These are phyloP conservation scores for Epinephelus cyanopodus DNA, from an alignment of 2,113 vertebrate genomes.

Conservation along the genomic window DNA sequence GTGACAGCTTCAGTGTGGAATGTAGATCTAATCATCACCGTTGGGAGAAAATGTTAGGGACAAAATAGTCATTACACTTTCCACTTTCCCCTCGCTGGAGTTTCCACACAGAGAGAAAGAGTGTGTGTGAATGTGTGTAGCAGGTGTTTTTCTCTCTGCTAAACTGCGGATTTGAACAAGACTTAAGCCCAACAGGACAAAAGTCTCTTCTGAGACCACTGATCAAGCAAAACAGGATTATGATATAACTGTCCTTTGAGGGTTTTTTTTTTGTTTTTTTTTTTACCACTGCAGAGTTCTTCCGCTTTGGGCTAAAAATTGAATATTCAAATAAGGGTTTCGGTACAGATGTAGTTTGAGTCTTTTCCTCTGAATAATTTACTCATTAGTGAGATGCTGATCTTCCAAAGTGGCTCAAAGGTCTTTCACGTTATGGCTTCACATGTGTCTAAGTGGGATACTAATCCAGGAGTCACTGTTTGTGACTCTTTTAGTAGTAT, in stretches of 20 bases:
- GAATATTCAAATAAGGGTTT: slow-evolving; percentile 15
- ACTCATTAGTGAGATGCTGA: neutral
- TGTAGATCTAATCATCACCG: slow-evolving; percentile 45
- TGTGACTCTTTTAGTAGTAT: no score
- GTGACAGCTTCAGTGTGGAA: slow-evolving; percentile 46
- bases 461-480: neutral
- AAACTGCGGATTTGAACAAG: neutral
- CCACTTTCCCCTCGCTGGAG: slow-evolving; percentile 16
- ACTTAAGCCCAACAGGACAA: neutral
- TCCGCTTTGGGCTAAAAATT: neutral
- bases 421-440: neutral
- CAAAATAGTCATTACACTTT: slow-evolving; percentile 44
- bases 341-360: neutral
- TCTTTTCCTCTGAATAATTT: slow-evolving; percentile 14
- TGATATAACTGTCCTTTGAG: neutral
- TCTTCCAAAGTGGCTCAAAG: neutral
- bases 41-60: slow-evolving; percentile 27
- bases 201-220: neutral
- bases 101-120: neutral
- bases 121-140: neutral
- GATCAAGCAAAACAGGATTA: neutral
- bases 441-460: neutral
- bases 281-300: neutral
- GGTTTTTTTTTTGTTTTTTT: neutral
- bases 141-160: slow-evolving; percentile 6